Conservation (phyloP, 2,888 invertebrate genomes). For the Lordiphosa andalusiaca region DNA sequence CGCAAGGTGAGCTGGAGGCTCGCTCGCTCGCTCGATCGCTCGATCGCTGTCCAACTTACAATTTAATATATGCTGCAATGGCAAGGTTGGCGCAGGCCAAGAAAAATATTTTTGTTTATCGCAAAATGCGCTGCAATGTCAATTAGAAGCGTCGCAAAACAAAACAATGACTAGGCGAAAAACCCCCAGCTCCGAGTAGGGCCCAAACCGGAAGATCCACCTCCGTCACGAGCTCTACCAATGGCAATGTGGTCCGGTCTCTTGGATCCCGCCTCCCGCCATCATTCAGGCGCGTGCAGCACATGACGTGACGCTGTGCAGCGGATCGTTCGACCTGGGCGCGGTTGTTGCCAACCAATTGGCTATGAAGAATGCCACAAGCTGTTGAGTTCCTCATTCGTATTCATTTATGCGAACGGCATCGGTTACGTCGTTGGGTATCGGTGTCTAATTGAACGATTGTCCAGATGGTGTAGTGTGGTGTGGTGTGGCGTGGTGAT, state of each 20-base stretch:
- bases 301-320: slow-evolving; percentile 12
- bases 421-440: slow-evolving; percentile 18
- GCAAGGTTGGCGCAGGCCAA: slow-evolving; percentile 30
- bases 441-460: slow-evolving; percentile 1
- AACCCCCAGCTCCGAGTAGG: neutral
- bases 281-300: slow-evolving; percentile 2
- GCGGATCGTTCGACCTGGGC: slow-evolving; percentile 8
- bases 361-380: neutral
- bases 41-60: slow-evolving; percentile 18
- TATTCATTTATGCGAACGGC: slow-evolving; percentile 19
- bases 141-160: neutral
- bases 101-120: slow-evolving; percentile 42
- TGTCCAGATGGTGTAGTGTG: slow-evolving; percentile 19
- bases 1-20: slow-evolving; percentile 53
- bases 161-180: slow-evolving; percentile 2
- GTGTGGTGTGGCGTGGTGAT: too few relatives aligned
- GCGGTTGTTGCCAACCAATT: slow-evolving; percentile 1
- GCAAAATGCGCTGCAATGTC: slow-evolving; percentile 7
- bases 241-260: neutral
- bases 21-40: slow-evolving; percentile 29
- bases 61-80: slow-evolving; percentile 35
- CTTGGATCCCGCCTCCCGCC: neutral
- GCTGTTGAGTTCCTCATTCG: slow-evolving; percentile 9
- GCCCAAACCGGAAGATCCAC: slow-evolving; percentile 1
- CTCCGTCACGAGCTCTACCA: slow-evolving; percentile 2